Conservation (phyloP, 92 coral and sea anemone genomes). For the Epizoanthus scotinus region DNA sequence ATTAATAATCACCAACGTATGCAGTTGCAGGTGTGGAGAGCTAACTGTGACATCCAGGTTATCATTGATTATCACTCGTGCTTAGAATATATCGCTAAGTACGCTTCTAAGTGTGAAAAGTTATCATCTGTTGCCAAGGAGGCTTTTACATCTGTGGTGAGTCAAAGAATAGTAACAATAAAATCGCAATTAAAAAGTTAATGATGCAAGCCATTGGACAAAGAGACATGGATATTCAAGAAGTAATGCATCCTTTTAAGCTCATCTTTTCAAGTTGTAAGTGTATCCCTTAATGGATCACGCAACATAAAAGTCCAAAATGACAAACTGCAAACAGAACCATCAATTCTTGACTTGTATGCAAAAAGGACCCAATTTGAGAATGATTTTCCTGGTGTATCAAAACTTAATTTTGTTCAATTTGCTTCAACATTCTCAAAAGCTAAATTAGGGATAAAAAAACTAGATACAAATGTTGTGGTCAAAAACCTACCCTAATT, state of each 20-base stretch:
- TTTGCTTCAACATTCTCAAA: too few species aligned
- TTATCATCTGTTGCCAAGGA: constrained; percentile 37
- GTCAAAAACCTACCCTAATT: too few species aligned
- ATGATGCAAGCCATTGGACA: constrained; percentile 70
- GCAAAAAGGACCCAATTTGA: too few species aligned
- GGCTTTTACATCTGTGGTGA: constrained; percentile 22
- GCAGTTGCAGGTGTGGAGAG: constrained; percentile 57
- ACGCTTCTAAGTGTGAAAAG: constrained; percentile 22
- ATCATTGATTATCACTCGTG: constrained; percentile 58
- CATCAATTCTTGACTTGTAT: too few species aligned
- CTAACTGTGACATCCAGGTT: constrained; percentile 52
- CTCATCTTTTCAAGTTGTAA: constrained; percentile 54
- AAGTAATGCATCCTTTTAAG: constrained; percentile 63
- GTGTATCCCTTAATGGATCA: constrained; percentile 60
- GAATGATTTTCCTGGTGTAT: constrained; percentile 48
- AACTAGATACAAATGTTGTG: too few species aligned
- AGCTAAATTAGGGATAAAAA: too few species aligned
- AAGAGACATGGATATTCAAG: constrained; percentile 66
- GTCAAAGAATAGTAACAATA: background rate
- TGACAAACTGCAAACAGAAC: too few species aligned
- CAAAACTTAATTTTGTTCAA: too few species aligned
- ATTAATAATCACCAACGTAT: constrained; percentile 53
- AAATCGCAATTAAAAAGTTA: constrained; percentile 12
- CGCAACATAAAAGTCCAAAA: constrained; percentile 41
- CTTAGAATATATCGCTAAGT: constrained; percentile 29